Percentiles rank a stretch among this genome's conserved stretches.
phyloP scores from a whole-genome alignment of 2,113 vertebrate species.

The Forbesichthys papilliferus region DNA sequence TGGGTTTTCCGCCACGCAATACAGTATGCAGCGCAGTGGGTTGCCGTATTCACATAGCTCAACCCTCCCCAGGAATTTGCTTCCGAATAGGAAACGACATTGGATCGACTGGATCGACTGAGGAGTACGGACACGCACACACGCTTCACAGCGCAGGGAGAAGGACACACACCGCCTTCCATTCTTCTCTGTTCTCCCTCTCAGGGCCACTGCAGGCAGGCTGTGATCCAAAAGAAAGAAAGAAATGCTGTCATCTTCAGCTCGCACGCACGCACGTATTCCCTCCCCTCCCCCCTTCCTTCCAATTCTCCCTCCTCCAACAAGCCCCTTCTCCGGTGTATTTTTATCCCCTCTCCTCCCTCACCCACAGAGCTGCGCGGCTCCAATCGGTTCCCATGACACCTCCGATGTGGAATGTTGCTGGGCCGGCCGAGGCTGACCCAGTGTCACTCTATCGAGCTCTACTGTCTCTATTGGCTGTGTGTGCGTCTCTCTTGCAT shows the following conservation, averaged over 20 bases:
- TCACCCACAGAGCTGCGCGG: slow-evolving; percentile 46
- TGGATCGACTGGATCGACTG: slow-evolving; percentile 3
- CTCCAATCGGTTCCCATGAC: slow-evolving; percentile 64
- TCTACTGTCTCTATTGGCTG: slow-evolving; percentile 13
- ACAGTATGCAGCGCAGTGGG: no score
- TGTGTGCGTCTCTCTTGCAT: slow-evolving; percentile 19
- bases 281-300: slow-evolving; percentile 25
- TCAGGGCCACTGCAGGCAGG: slow-evolving; percentile 52
- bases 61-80: no score
- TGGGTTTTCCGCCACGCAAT: no score
- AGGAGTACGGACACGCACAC: not conserved
- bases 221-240: slow-evolving; percentile 41
- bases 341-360: slow-evolving; percentile 63
- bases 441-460: slow-evolving; percentile 38
- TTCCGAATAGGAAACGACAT: not conserved
- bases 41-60: no score
- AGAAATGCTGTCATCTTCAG: slow-evolving; percentile 56
- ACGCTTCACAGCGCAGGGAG: slow-evolving; percentile 19
- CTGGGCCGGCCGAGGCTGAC: slow-evolving; percentile 41
- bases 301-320: slow-evolving; percentile 29
- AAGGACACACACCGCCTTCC: slow-evolving; percentile 20
- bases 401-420: slow-evolving; percentile 52
- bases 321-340: slow-evolving; percentile 53
- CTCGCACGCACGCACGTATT: not conserved
- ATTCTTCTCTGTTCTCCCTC: slow-evolving; percentile 36